phyloP scores from a whole-genome alignment of 23 tunicate species.

The Halocynthia aurantium region DNA sequence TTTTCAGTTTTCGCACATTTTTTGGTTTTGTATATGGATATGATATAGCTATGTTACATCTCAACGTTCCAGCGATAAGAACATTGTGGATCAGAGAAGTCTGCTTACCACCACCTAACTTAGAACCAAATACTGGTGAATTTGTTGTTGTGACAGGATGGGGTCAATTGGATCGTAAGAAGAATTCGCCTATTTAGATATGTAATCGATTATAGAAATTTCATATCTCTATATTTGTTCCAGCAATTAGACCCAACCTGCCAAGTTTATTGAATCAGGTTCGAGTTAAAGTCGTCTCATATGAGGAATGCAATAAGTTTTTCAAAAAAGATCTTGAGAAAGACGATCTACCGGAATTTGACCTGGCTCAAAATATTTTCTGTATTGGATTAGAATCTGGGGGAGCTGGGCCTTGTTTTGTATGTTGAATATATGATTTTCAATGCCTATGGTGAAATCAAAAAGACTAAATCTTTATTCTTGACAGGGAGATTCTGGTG shows the following conservation, averaged over 20 bases:
- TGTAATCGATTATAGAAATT: no score
- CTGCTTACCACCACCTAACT: not conserved
- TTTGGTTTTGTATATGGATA: not conserved
- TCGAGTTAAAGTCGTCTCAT: no score
- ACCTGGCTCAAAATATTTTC: not conserved
- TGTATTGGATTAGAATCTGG: constrained; percentile 8
- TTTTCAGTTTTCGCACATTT: not conserved
- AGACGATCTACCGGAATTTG: not conserved
- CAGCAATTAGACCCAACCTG: no score
- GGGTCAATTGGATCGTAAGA: not conserved
- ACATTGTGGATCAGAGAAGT: not conserved
- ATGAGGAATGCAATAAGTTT: no score
- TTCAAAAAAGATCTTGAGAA: not conserved
- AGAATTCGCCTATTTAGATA: no score
- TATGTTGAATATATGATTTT: not conserved
- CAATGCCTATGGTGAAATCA: no score
- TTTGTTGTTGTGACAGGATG: constrained; percentile 6
- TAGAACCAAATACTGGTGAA: not conserved
- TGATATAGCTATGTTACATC: constrained; percentile 11
- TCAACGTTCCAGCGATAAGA: not conserved
- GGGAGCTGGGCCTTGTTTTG: constrained; percentile 7
- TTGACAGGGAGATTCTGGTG: constrained; percentile 24
- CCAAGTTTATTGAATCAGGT: no score
- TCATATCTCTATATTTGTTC: no score
- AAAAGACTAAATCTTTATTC: not conserved